phyloP scores from a whole-genome alignment of 2,113 vertebrate species.

The Stigmatopora argus region DNA sequence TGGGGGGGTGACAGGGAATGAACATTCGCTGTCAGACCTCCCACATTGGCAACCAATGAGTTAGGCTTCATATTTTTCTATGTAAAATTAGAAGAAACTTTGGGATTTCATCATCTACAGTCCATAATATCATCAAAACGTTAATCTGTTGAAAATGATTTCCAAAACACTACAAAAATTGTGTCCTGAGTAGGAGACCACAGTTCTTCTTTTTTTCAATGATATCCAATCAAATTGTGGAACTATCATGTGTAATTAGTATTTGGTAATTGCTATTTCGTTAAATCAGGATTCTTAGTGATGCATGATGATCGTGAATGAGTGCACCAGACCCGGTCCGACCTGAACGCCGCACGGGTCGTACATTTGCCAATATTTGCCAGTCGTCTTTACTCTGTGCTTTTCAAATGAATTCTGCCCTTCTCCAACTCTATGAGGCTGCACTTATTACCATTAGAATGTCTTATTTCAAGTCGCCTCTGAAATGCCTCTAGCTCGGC shows the following conservation, averaged over 20 bases:
- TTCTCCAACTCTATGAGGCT: conserved; percentile 48
- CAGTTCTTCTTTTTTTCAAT: no score
- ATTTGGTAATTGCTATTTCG: background rate
- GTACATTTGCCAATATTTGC: conserved; percentile 22
- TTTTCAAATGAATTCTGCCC: conserved; percentile 48
- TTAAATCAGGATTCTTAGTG: background rate
- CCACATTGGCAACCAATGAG: no score
- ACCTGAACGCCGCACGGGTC: background rate
- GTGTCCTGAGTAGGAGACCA: no score
- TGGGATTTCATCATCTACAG: no score
- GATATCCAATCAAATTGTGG: background rate
- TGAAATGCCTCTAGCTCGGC: conserved; percentile 60
- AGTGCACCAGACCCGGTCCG: background rate
- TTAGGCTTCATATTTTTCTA: no score
- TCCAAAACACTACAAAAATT: no score
- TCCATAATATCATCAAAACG: no score
- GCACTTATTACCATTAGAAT: conserved; percentile 67
- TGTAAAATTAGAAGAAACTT: no score
- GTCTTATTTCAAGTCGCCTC: conserved; percentile 64
- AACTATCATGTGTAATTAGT: background rate
- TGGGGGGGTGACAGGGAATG: no score
- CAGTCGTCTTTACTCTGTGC: conserved; percentile 18
- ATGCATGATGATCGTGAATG: conserved; percentile 3
- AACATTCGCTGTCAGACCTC: no score
- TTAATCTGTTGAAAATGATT: no score